Base-by-base conservation (phyloP, 2,888 invertebrate genomes). In the Chesias legatella region DNA sequence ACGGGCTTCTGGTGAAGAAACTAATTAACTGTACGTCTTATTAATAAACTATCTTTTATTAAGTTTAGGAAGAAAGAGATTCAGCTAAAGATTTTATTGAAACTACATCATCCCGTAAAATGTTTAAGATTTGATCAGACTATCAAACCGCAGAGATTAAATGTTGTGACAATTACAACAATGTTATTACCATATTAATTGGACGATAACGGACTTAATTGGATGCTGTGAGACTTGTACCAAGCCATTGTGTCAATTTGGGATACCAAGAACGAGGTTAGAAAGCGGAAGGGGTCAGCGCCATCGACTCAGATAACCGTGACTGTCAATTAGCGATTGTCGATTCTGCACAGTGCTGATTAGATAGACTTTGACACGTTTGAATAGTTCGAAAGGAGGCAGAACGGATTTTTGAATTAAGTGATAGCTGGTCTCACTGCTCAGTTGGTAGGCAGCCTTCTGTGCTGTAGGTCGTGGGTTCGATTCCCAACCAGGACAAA, bases 221-320 rank as follows among this genome's bases (percentile, higher is more conserved):
- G 41, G 44, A 35, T 29, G 32, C 35, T 33, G 8, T 17, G 32
- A 38, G 29, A 40, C 27, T 22, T 13, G 22, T 33, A 43, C 33
- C 36, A 25, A 24, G 29, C 24, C 22, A 31, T 34, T 43, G 36
- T 39, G 40, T 49, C 49, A 49, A 37, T 45, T 40, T 31, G 28
- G 10, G 24, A 22, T 22, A 36, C 24, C 27, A 10, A 10, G 10
- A 23, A 7, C 22, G 23, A 30, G 33, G 29, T 33, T 43, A 49
- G 49, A 49, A 49, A 49, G 49, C 43, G 49, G 45, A 43, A 49
- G 44, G 44, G 33, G 39, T 29, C 23, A 27, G 9, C 6, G 10
- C 3, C 4, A 20, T 6, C n/a, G 7, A n/a, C n/a, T n/a, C 17
- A 33, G 28, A 29, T 39, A 38, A 17, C 23, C 11, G 9, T 20